Conservation (phyloP, 2,797 vertebrate genomes). For the Pseudomugil tenellus region DNA sequence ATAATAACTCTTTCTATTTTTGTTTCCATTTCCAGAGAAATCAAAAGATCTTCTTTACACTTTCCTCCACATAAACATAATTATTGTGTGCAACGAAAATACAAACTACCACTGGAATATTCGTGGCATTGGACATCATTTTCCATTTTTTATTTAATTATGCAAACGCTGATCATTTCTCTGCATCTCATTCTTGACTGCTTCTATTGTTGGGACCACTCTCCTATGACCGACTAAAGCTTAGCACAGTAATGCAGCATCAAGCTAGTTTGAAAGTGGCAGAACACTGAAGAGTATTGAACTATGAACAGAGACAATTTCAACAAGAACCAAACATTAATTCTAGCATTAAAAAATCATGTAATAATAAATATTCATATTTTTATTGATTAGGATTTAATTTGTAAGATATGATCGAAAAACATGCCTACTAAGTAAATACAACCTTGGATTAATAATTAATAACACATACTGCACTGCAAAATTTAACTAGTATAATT, state of each 20-base stretch:
- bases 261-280: conserved; percentile 11
- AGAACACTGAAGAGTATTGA: conserved; percentile 15
- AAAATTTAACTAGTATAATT: neutral
- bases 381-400: neutral
- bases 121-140: conserved; percentile 44
- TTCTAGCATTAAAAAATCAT: neutral
- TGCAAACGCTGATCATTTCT: conserved; percentile 50
- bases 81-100: conserved; percentile 32
- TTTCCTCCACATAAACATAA: conserved; percentile 22
- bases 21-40: neutral
- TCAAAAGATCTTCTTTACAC: conserved; percentile 6
- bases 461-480: neutral
- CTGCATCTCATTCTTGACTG: conserved; percentile 35
- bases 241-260: conserved; percentile 8
- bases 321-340: neutral
- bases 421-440: neutral
- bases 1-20: too few relatives aligned
- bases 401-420: neutral
- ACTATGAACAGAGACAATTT: conserved; percentile 12
- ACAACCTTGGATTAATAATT: neutral
- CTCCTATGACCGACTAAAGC: conserved; percentile 1
- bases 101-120: conserved; percentile 38
- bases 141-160: conserved; percentile 63
- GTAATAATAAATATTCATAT: neutral
- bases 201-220: conserved; percentile 40